Conservation (phyloP, 2,888 invertebrate genomes). For the Chrysolina haemoptera region DNA sequence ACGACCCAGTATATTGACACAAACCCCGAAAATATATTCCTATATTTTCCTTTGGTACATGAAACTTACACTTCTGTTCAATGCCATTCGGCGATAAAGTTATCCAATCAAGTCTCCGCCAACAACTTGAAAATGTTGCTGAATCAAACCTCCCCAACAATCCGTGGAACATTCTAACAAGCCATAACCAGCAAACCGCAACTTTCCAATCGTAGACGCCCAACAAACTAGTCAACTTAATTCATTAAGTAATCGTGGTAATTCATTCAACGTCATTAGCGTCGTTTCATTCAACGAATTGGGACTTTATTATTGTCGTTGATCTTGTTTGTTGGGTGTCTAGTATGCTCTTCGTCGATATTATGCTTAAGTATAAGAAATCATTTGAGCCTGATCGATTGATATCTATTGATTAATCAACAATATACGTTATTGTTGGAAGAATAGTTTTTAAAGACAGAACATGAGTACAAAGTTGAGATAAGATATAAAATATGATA, state of each 20-base stretch:
- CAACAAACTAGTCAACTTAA: conserved; percentile 8
- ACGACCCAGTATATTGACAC: no score
- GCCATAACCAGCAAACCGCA: conserved; percentile 10
- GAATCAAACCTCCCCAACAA: not conserved
- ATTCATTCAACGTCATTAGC: conserved; percentile 1
- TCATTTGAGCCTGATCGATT: no score
- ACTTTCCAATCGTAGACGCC: conserved; percentile 3
- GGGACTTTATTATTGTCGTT: not conserved
- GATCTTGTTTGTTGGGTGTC: not conserved
- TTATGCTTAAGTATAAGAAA: no score
- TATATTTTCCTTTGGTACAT: no score
- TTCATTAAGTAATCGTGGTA: conserved; percentile 6
- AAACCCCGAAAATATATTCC: no score
- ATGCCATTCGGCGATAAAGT: not conserved
- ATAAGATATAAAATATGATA: no score
- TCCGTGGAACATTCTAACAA: not conserved
- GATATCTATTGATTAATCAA: no score
- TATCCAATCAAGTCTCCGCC: not conserved
- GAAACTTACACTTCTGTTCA: no score
- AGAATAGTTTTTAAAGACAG: no score
- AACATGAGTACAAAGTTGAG: no score
- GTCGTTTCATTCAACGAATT: not conserved
- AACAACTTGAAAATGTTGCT: not conserved
- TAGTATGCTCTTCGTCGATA: no score
- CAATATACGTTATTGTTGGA: no score